Base-by-base conservation (phyloP, 2,888 invertebrate genomes). In the Platypus cylindrus region DNA sequence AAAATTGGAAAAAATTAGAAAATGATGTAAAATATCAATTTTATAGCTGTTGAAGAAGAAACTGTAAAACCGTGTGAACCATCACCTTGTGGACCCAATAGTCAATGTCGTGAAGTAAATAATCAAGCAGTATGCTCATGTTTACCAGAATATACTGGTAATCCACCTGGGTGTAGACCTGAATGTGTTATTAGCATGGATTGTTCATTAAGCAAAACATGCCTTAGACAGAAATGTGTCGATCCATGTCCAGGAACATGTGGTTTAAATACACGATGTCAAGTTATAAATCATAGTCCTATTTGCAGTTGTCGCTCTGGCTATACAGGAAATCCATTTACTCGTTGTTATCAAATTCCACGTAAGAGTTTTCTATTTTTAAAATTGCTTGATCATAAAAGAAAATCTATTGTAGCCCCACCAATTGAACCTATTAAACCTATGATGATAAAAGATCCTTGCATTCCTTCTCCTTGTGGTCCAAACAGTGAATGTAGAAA, bases 51-150 rank as follows among this genome's bases (percentile, higher is more conserved):
- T 50, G 56, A 46, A 44, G 46, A 47, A 30, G 34, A 37, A 38
- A 59, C 63, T 17, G 46, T 54, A 27, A 73, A 78, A 58, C 71
- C 79, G 15, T 82, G 82, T 52, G 55, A 68, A 29, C 81, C 80
- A 30, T 76, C 79, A 27, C 81, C 81, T n/a, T 83, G 82, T 54
- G 83, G 82, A 23, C 75, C 80, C 24, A 80, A 80, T 51, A 79
- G 80, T 56, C 70, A 73, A 55, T 83, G 83, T 59, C 73, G 75
- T 50, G 71, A 74, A 54, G 57, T 75, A 26, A 74, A 67, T 41
- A 60, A 58, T 4, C 65, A 66, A 47, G 68, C 68, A 0, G 60
- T 68, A 17, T 73, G 78, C 48, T 66, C 69, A 11, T 78, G 78
- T 46, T 56, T 72, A 29, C 67, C 67, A 1, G 66, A 61, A 39